These are phyloP conservation scores for Platycnemis pennipes DNA, from an alignment of 2,888 invertebrate genomes.

Conservation along the genomic window DNA sequence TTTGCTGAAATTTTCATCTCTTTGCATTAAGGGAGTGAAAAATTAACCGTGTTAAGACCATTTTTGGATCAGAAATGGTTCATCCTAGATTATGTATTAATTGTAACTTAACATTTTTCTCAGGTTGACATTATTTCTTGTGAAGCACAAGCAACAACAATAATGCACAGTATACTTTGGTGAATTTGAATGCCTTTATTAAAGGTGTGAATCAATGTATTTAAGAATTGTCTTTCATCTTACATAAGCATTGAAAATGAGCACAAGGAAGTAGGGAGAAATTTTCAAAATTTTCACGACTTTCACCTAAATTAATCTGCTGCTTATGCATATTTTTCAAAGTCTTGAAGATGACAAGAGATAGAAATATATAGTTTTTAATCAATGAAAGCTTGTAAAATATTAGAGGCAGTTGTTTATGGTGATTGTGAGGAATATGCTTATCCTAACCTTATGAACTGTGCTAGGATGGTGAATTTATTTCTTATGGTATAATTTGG, in stretches of 20 bases:
- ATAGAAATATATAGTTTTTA: not conserved
- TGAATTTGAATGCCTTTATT: not conserved
- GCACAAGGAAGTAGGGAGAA: not conserved
- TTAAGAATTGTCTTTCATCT: not conserved
- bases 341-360: not conserved
- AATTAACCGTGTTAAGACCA: not conserved
- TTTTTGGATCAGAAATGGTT: not conserved
- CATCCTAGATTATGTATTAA: not conserved
- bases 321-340: not conserved
- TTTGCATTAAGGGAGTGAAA: not conserved
- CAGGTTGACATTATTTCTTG: conserved; percentile 16
- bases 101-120: not conserved
- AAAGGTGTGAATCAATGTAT: not conserved
- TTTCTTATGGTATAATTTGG: not conserved
- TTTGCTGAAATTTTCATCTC: conserved; percentile 44
- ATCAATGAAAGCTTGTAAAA: conserved; percentile 8
- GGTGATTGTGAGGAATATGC: not conserved
- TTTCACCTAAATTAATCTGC: not conserved
- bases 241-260: not conserved
- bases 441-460: not conserved
- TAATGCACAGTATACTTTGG: conserved; percentile 37
- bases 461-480: not conserved
- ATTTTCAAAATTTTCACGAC: conserved; percentile 7
- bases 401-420: not conserved
- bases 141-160: conserved; percentile 35